These are phyloP conservation scores for Coreius guichenoti DNA, from an alignment of 2,797 vertebrate genomes.

Conservation along the genomic window DNA sequence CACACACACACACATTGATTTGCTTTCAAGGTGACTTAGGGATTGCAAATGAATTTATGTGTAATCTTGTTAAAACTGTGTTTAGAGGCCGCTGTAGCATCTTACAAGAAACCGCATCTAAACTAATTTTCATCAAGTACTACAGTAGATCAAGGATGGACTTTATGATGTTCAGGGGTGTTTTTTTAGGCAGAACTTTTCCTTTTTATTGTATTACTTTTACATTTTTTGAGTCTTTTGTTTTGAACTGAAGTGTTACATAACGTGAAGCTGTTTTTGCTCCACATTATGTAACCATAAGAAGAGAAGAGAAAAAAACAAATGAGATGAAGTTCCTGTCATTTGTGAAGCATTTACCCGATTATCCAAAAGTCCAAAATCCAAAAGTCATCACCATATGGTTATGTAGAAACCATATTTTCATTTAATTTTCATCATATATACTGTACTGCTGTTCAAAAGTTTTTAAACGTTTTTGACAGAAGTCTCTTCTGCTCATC, in stretches of 20 bases:
- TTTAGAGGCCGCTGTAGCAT: slow-evolving; percentile 30
- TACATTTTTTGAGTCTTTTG: not conserved
- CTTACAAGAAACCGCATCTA: slow-evolving; percentile 25
- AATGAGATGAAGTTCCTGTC: not conserved
- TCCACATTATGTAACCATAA: slow-evolving; percentile 2
- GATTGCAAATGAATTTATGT: slow-evolving; percentile 57
- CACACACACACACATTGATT: slow-evolving; percentile 48
- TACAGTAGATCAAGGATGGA: not conserved
- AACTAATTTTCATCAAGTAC: not conserved
- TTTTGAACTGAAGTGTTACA: slow-evolving; percentile 13
- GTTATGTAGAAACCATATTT: not conserved
- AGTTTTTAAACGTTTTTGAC: not conserved
- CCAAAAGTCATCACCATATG: not conserved
- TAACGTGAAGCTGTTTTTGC: not conserved
- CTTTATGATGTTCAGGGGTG: not conserved
- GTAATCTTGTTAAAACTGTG: slow-evolving; percentile 59
- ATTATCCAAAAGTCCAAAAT: not conserved
- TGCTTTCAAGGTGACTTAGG: slow-evolving; percentile 40
- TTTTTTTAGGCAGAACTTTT: not conserved
- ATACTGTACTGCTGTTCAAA: not conserved
- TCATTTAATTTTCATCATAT: not conserved
- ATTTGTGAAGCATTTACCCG: not conserved
- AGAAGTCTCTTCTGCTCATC: not conserved
- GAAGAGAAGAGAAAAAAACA: not conserved
- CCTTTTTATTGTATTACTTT: slow-evolving; percentile 12